Evolutionary conservation across 1,140 invertebrate genomes (phyloP).

Genomic region (Stegodyphus dumicola): DNA sequence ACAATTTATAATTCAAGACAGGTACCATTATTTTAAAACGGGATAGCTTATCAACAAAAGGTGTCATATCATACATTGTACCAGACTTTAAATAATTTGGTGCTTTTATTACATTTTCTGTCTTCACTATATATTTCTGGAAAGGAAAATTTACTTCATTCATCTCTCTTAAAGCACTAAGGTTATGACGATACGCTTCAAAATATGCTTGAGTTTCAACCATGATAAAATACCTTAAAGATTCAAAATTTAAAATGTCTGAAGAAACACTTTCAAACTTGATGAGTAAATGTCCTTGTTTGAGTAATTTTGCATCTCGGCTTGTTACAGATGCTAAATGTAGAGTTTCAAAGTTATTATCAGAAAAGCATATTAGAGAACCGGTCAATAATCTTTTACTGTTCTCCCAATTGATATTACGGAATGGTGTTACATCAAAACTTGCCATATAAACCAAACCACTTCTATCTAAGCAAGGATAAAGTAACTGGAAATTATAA

Average conservation of each 20-base stretch:
- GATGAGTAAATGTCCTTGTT: slow-evolving; percentile 65
- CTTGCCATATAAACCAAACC: background rate
- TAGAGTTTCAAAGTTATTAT: slow-evolving; percentile 76
- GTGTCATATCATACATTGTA: slow-evolving; percentile 30
- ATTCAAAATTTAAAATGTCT: slow-evolving; percentile 28
- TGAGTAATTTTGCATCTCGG: slow-evolving; percentile 69
- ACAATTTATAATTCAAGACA: slow-evolving; percentile 15
- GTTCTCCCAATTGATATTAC: slow-evolving; percentile 63
- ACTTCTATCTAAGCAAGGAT: background rate
- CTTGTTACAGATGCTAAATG: slow-evolving; percentile 77
- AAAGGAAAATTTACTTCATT: slow-evolving; percentile 68
- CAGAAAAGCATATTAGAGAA: slow-evolving; percentile 78
- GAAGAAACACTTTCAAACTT: slow-evolving; percentile 33
- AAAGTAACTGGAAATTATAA: background rate
- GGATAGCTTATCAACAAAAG: too few relatives aligned
- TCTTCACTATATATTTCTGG: slow-evolving; percentile 64
- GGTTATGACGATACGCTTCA: slow-evolving; percentile 70
- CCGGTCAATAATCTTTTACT: slow-evolving; percentile 76
- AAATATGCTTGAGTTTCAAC: slow-evolving; percentile 71
- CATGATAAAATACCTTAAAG: slow-evolving; percentile 65
- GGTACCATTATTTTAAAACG: slow-evolving; percentile 63
- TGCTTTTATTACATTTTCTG: slow-evolving; percentile 42
- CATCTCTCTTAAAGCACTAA: slow-evolving; percentile 67
- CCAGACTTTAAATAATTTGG: slow-evolving; percentile 36
- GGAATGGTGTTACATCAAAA: too few relatives aligned